A percentile compares a stretch with the other conserved stretches of the same genome.
Evolutionary conservation across 30 jellyfish, hydroid and myxozoan genomes (phyloP).

Genomic region (Chrysaora quinquecirrha): DNA sequence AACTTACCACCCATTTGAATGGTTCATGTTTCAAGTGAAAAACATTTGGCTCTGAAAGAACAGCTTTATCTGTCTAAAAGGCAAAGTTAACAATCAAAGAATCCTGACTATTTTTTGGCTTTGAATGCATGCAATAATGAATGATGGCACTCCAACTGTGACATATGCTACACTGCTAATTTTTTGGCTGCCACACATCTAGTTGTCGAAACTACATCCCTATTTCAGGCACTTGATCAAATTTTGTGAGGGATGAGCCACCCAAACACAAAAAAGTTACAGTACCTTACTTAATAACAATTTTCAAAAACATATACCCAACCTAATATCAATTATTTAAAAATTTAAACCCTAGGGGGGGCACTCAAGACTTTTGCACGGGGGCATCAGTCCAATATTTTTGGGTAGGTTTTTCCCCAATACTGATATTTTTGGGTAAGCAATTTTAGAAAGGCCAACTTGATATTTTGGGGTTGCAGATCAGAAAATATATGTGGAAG

Average conservation of each 20-base stretch:
- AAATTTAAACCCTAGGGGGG: too few relatives aligned
- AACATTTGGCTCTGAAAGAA: constrained; percentile 30
- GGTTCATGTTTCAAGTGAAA: constrained; percentile 31
- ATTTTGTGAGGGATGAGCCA: background rate
- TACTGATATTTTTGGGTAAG: too few relatives aligned
- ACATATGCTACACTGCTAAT: background rate
- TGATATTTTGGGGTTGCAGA: too few relatives aligned
- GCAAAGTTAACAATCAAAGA: background rate
- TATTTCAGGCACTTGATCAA: background rate
- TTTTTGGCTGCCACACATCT: background rate
- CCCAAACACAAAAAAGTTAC: background rate
- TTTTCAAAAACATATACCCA: too few relatives aligned
- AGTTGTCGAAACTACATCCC: background rate
- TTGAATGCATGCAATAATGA: background rate
- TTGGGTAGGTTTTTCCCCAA: too few relatives aligned
- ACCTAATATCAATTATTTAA: too few relatives aligned
- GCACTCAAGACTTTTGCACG: too few relatives aligned
- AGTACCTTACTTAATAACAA: too few relatives aligned
- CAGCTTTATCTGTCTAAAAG: constrained; percentile 53
- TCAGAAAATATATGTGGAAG: too few relatives aligned
- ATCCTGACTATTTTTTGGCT: background rate
- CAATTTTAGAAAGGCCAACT: too few relatives aligned
- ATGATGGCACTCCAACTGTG: background rate
- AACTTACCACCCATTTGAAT: constrained; percentile 55
- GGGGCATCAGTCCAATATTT: too few relatives aligned